These are phyloP conservation scores for Melitaea athalia DNA, from an alignment of 2,888 invertebrate species.

Conservation along the genomic window DNA sequence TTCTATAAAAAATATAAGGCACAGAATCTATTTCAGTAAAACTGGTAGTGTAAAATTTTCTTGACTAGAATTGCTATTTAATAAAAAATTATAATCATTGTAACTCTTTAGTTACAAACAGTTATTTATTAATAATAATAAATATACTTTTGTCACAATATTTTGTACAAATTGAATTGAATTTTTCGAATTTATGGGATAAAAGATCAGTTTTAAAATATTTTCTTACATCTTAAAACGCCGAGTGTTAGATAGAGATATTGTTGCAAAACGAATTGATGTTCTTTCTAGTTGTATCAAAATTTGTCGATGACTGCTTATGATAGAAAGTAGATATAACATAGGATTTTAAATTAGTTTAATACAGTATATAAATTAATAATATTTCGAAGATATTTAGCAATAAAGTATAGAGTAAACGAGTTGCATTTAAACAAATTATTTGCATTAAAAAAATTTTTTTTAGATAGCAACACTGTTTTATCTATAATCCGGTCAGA, in stretches of 20 bases:
- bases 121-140: neutral
- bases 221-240: constrained; percentile 3
- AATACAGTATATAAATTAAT: neutral
- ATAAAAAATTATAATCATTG: too few relatives aligned
- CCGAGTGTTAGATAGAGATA: constrained; percentile 1
- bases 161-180: constrained; percentile 7
- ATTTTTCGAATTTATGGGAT: constrained; percentile 6
- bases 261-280: constrained; percentile 5
- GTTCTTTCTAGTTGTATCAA: constrained; percentile 4
- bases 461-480: neutral
- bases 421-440: neutral
- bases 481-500: neutral
- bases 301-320: neutral
- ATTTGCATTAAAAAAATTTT: neutral
- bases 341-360: neutral
- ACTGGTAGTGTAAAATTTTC: too few relatives aligned
- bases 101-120: too few relatives aligned
- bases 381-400: neutral
- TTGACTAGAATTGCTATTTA: too few relatives aligned
- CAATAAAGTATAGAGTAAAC: neutral
- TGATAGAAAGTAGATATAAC: neutral
- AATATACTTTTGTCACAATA: neutral
- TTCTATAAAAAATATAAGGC: neutral
- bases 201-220: constrained; percentile 2
- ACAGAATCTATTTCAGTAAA: too few relatives aligned